Evolutionary conservation across 2,888 invertebrate genomes (phyloP), one percentile per base, ranked within the genome.

Genomic region (Temnothorax unifasciatus): DNA sequence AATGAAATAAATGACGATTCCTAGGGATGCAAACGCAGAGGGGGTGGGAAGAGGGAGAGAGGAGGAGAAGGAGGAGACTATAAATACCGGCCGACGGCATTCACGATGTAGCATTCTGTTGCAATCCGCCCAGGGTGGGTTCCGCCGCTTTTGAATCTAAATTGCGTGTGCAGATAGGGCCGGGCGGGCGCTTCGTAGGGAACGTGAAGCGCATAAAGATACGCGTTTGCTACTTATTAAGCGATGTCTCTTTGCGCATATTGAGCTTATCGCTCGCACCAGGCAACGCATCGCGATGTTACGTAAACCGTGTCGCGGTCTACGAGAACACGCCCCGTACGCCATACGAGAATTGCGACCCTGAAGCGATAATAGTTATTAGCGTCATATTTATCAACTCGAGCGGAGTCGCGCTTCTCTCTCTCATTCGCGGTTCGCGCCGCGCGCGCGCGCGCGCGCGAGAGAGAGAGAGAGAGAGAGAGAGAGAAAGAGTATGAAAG

Each of bases 361-460:
- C 66, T 66, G 69, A 61, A 84, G 77, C 52, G 71, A 83, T 84
- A 82, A 82, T 82, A 69, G 86, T 59, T 57, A 86, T 86, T 86
- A 87, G 82, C 69, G 82, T 82, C 74, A 76, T 84, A 87, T 86
- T 86, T 86, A 83, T 83, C 83, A 86, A 76, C 57, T 52, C 66
- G 47, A 3, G 34, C 18, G 2, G 25, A 68, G 41, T 44, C 41
- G 57, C 57, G 54, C 13, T 34, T 15, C 44, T 79, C 34, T 34
- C 57, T 6, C 34, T 6, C n/a, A 21, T n/a, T 52, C 54, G 25
- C 77, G 44, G 9, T 29, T 77, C 13, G 52, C 25, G 5, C 29
- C 18, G 21, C 50, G 50, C 29, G 29, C 3, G 29, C n/a, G n/a
- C n/a, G n/a, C n/a, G n/a, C n/a, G n/a, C n/a, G n/a, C n/a, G n/a